phyloP scores from a whole-genome alignment of 2,797 vertebrate genomes.

The Gallinago solitaria region DNA sequence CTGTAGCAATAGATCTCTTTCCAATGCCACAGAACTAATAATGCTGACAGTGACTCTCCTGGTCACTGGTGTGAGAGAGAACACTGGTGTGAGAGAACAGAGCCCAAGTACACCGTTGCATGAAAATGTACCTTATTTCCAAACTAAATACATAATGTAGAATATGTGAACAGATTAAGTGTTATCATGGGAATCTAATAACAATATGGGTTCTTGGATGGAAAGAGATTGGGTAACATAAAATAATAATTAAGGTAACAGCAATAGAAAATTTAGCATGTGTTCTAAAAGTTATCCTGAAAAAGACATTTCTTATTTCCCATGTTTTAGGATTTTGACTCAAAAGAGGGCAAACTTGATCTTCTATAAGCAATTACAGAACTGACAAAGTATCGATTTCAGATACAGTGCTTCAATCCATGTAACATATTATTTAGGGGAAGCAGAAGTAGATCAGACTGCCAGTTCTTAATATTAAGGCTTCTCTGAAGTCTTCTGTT shows the following conservation, averaged over 20 bases:
- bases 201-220: background rate
- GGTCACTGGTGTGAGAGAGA: no score
- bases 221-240: background rate
- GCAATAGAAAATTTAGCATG: background rate
- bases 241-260: background rate
- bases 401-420: background rate
- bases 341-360: background rate
- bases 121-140: background rate
- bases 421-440: background rate
- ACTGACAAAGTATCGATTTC: background rate
- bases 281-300: background rate
- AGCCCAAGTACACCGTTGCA: background rate
- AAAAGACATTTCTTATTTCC: background rate
- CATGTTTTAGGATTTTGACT: background rate
- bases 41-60: background rate
- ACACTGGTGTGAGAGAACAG: background rate
- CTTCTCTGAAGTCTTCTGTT: background rate
- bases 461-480: background rate
- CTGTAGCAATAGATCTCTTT: background rate
- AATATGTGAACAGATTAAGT: background rate
- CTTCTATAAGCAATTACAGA: background rate
- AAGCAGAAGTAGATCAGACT: background rate
- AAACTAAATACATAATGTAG: background rate
- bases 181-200: background rate
- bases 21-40: background rate